Base-by-base conservation (phyloP, 2,113 vertebrate species). In the Hemibates koningsi region DNA sequence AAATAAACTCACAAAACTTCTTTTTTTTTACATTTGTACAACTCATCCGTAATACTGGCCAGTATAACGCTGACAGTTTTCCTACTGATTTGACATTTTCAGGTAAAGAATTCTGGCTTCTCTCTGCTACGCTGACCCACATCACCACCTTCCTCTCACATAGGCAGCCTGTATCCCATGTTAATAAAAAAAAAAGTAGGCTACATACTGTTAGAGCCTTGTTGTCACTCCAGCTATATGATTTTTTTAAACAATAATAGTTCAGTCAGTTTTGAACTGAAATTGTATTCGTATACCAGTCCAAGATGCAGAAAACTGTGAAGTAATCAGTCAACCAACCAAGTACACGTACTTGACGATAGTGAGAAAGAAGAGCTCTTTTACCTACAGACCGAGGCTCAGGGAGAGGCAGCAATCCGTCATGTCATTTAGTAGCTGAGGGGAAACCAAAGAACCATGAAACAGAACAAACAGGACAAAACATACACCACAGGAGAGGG, bases 341-440 rank as follows among this genome's bases (percentile, higher is more conserved):
- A 63, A 63, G 16, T 7, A 34, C 9, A 34, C 19, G 59, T 34
- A 34, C 59, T 19, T 34, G 29, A 9, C 0, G 6, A 0, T 19
- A 34, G 29, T 19, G 16, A 34, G 59, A 63, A 63, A 63, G 16
- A 63, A 63, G 29, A 34, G 3, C 59, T 34, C 29, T 63, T 63
- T 63, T 63, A 19, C 59, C 59, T 63, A 63, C 29, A 63, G 29
- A 63, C 29, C 2, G 29, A 63, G 59, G 29, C 0, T 34, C 29
- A 63, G 59, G 9, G 59, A 63, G 59, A 63, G 59, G 59, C 59
- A 63, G 16, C 59, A 0, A 19, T 63, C 59, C 0, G 0, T 63
- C 16, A 63, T 36, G 59, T 63, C 0, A 63, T 34, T 63, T 63
- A 34, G 59, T 63, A 16, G 59, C 29, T 63, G 29, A 63, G 16